Conservation (phyloP, 1,140 invertebrate genomes). For the Leptinotarsa undecemlineata region DNA sequence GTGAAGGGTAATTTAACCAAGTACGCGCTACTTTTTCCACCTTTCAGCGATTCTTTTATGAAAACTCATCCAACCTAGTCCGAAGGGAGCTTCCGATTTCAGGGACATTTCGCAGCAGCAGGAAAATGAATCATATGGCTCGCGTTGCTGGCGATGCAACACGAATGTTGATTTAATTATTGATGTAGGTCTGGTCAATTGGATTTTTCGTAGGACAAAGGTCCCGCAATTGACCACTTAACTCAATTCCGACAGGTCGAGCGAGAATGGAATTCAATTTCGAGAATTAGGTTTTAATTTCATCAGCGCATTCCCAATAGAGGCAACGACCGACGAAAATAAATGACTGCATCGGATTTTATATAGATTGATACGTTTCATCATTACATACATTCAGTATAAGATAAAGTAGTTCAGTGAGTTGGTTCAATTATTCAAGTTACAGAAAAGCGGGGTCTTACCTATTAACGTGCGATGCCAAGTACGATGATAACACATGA, state of each 20-base stretch:
- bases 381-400: no score
- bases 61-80: neutral
- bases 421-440: no score
- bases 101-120: neutral
- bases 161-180: slow-evolving; percentile 4
- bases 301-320: neutral
- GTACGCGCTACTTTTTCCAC: neutral
- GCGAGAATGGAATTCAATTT: neutral
- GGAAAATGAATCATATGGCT: neutral
- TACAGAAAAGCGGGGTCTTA: no score
- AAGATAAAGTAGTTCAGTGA: no score
- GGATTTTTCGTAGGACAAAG: neutral
- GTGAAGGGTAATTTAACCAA: neutral
- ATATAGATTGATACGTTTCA: no score
- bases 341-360: no score
- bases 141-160: neutral
- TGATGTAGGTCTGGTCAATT: neutral
- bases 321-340: no score
- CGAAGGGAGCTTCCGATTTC: neutral
- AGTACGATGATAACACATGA: no score
- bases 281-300: neutral
- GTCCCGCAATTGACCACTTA: neutral
- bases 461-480: no score
- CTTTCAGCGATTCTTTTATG: neutral
- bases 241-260: slow-evolving; percentile 5